A percentile compares a stretch with the other conserved stretches of the same genome.
These are phyloP conservation scores for Mactromeris polynyma DNA, from an alignment of 2,888 invertebrate species.

Conservation along the genomic window DNA sequence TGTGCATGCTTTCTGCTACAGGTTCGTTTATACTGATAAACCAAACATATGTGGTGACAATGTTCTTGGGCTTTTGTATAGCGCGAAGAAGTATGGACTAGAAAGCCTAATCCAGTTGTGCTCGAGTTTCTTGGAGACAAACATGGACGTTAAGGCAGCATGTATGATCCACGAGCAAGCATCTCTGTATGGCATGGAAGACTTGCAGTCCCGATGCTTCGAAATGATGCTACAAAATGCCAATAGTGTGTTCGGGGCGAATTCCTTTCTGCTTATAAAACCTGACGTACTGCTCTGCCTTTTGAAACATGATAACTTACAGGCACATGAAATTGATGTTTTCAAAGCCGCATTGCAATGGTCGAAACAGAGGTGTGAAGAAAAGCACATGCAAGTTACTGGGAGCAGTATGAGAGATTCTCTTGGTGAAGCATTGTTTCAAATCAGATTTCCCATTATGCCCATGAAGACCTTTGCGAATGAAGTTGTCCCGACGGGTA, in stretches of 20 bases:
- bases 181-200: background rate
- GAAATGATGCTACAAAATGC: conserved; percentile 10
- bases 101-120: conserved; percentile 2
- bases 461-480: conserved; percentile 11
- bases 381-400: background rate
- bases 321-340: background rate
- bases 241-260: background rate
- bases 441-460: conserved; percentile 25
- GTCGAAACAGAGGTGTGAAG: background rate
- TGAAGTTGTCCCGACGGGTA: conserved; percentile 2
- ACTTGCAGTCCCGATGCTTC: background rate
- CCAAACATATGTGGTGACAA: background rate
- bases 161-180: background rate
- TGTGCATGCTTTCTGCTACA: background rate
- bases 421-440: conserved; percentile 11
- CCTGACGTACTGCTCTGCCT: background rate
- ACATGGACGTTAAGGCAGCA: background rate
- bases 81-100: conserved; percentile 23
- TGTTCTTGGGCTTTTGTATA: conserved; percentile 6
- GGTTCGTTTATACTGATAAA: conserved; percentile 16
- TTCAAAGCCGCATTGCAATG: conserved; percentile 18
- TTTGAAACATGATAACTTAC: conserved; percentile 14
- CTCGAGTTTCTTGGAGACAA: background rate
- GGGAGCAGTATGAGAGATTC: background rate
- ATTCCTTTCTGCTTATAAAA: background rate